Conservation (phyloP, 2,888 invertebrate genomes). For the Catocala fraxini region DNA sequence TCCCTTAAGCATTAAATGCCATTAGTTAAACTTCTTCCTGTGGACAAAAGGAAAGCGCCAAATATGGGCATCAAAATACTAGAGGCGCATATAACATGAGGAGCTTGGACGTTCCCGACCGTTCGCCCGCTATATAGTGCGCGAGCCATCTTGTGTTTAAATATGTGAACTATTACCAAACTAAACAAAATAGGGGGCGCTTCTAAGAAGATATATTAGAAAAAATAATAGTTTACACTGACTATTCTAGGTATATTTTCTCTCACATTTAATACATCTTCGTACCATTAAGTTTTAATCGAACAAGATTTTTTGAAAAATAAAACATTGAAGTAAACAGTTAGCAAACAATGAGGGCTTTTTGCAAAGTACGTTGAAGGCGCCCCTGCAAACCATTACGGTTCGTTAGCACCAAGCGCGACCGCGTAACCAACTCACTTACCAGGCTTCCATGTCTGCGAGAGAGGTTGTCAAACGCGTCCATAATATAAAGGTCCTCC, state of each 20-base stretch:
- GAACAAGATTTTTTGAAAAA: conserved; percentile 15
- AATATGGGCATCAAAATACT: conserved; percentile 80
- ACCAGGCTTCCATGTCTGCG: conserved; percentile 73
- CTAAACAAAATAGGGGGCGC: conserved; percentile 49
- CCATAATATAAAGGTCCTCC: conserved; percentile 66
- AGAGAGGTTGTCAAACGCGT: conserved; percentile 61
- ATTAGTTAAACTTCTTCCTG: not conserved
- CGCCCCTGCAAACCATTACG: conserved; percentile 39
- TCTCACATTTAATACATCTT: not conserved
- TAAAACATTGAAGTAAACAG: conserved; percentile 17
- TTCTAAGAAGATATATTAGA: conserved; percentile 4
- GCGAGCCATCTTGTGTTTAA: conserved; percentile 61
- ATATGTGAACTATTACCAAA: conserved; percentile 31
- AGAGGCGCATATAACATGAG: conserved; percentile 65
- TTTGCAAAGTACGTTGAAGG: conserved; percentile 24
- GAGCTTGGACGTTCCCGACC: conserved; percentile 48
- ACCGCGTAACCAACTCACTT: conserved; percentile 61
- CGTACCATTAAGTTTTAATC: not conserved
- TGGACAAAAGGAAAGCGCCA: conserved; percentile 69
- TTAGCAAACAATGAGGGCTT: conserved; percentile 31
- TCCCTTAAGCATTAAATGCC: not conserved
- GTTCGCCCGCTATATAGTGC: conserved; percentile 5
- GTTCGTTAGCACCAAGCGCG: conserved; percentile 48
- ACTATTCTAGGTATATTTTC: not conserved
- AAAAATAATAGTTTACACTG: no score